A percentile compares a stretch with the other conserved stretches of the same genome.
Evolutionary conservation across 2,888 invertebrate genomes (phyloP).

Genomic region (Eumacrocentrus americanus): DNA sequence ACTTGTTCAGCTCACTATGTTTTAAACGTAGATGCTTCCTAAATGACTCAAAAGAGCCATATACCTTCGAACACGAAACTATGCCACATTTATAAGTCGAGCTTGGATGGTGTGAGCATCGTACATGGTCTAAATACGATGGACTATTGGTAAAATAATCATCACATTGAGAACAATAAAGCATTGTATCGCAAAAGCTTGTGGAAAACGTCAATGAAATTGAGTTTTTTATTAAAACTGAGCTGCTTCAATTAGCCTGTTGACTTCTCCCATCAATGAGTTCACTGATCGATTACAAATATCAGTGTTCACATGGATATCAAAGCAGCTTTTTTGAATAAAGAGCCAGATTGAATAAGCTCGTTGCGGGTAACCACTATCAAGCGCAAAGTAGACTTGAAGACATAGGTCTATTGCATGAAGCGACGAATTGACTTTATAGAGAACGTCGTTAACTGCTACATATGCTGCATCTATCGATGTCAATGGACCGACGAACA

Average conservation of each 20-base stretch:
- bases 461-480: conserved; percentile 27
- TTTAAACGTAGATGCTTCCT: background rate
- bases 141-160: background rate
- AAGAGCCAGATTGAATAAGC: conserved; percentile 25
- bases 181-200: too few relatives aligned
- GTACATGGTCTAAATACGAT: background rate
- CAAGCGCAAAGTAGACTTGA: conserved; percentile 20
- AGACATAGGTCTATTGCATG: conserved; percentile 23
- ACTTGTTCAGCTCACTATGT: too few relatives aligned
- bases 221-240: background rate
- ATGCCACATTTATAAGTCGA: conserved; percentile 1
- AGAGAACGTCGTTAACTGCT: conserved; percentile 25
- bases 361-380: conserved; percentile 22
- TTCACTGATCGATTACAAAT: conserved; percentile 20
- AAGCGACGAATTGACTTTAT: conserved; percentile 26
- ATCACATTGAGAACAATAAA: conserved; percentile 7
- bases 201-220: too few relatives aligned
- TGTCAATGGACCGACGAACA: conserved; percentile 31
- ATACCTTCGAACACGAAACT: background rate
- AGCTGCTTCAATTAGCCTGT: background rate
- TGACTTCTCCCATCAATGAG: conserved; percentile 23
- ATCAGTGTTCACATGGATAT: conserved; percentile 24
- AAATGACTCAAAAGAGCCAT: background rate
- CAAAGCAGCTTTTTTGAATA: conserved; percentile 27
- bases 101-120: background rate